phyloP scores from a whole-genome alignment of 2,113 vertebrate genomes.

The Prionailurus viverrinus region DNA sequence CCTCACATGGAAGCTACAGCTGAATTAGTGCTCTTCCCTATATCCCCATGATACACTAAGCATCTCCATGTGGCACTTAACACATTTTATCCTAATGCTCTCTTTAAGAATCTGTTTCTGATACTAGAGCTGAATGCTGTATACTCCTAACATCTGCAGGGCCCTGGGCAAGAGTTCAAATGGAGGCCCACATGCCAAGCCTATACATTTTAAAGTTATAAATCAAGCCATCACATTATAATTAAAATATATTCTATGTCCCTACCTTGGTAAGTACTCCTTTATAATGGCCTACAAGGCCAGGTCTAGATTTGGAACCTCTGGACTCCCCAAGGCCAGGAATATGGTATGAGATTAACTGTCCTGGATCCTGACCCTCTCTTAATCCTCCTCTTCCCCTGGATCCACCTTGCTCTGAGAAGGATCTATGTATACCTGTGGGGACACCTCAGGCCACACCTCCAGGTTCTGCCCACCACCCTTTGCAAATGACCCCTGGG shows the following conservation, averaged over 20 bases:
- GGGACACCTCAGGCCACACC: not conserved
- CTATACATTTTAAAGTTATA: conserved; percentile 32
- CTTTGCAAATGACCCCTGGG: not conserved
- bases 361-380: not conserved
- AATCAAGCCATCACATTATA: not conserved
- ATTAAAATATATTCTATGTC: not conserved
- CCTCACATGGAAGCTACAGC: not conserved
- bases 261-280: not conserved
- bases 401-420: not conserved
- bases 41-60: not conserved
- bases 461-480: not conserved
- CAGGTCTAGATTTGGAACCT: not conserved
- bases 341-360: not conserved
- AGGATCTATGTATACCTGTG: not conserved
- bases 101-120: conserved; percentile 38
- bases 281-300: not conserved
- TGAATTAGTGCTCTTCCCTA: not conserved
- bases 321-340: not conserved
- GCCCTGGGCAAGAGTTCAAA: conserved; percentile 4
- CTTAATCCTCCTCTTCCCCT: too few species aligned
- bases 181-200: not conserved
- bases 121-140: not conserved
- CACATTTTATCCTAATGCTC: not conserved
- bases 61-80: not conserved
- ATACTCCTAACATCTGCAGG: not conserved